Evolutionary conservation across 2,113 vertebrate species (phyloP).

Genomic region (Anoura caudifer): DNA sequence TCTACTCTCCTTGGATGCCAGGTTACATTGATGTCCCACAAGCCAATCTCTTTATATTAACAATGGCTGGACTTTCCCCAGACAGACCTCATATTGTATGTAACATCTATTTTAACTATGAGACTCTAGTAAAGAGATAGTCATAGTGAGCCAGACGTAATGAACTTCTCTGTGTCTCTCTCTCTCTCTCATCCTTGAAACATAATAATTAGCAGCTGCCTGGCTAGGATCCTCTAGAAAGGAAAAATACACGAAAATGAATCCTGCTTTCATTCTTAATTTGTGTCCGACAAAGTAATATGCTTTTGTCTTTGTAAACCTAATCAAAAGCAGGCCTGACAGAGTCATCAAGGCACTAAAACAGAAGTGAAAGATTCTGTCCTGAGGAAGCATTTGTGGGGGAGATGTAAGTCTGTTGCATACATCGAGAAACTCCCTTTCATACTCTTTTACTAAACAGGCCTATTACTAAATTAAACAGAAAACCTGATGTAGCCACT

Average conservation of each 20-base stretch:
- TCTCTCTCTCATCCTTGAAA: constrained; percentile 57
- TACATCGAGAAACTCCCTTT: constrained; percentile 31
- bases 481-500: not conserved
- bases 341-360: constrained; percentile 52
- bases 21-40: too few species aligned
- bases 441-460: constrained; percentile 1
- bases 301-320: constrained; percentile 61
- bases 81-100: not conserved
- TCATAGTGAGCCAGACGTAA: constrained; percentile 66
- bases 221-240: constrained; percentile 16
- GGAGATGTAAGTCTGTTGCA: not conserved
- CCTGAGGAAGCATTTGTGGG: not conserved
- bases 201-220: constrained; percentile 80
- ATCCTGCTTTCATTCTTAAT: constrained; percentile 74
- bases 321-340: constrained; percentile 73
- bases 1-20: too few species aligned
- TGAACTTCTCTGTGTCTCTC: fast-evolving
- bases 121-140: constrained; percentile 77
- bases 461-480: constrained; percentile 32
- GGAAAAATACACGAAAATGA: constrained; percentile 55
- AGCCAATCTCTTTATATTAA: too few species aligned
- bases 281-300: constrained; percentile 61
- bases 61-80: too few species aligned
- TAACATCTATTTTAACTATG: constrained; percentile 67
- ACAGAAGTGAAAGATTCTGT: constrained; percentile 24